phyloP scores from a whole-genome alignment of 2,888 invertebrate species.

The Eristalis tenax region DNA sequence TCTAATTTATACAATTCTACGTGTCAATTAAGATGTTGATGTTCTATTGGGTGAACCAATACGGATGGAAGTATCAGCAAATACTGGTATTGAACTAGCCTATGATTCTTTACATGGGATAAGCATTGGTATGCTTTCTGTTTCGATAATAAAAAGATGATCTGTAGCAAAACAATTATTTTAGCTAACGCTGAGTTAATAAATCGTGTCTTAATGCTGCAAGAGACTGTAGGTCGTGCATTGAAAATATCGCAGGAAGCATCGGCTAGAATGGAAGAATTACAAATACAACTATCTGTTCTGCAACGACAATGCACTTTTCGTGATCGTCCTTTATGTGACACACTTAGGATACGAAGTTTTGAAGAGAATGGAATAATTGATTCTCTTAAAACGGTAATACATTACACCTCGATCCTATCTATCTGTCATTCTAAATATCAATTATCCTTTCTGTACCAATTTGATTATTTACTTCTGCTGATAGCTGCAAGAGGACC shows the following conservation, averaged over 20 bases:
- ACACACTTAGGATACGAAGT: slow-evolving; percentile 87
- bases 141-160: neutral
- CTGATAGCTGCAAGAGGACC: slow-evolving; percentile 80
- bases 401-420: slow-evolving; percentile 50
- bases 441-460: slow-evolving; percentile 14
- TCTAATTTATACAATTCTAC: neutral
- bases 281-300: slow-evolving; percentile 81
- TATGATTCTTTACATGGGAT: slow-evolving; percentile 87
- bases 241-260: slow-evolving; percentile 81
- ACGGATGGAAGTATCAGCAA: slow-evolving; percentile 87
- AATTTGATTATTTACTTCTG: neutral
- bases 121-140: slow-evolving; percentile 84
- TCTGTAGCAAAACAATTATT: neutral
- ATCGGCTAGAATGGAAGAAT: slow-evolving; percentile 81
- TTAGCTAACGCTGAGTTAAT: slow-evolving; percentile 80
- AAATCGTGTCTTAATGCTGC: slow-evolving; percentile 80
- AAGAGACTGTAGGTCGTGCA: slow-evolving; percentile 80
- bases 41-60: slow-evolving; percentile 89
- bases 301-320: slow-evolving; percentile 85
- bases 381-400: slow-evolving; percentile 80
- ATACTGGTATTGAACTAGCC: slow-evolving; percentile 89
- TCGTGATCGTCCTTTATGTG: slow-evolving; percentile 88
- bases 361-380: slow-evolving; percentile 83
- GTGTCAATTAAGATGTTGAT: slow-evolving; percentile 84
- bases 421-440: slow-evolving; percentile 12